phyloP scores from a whole-genome alignment of 2,888 invertebrate species.

The Pseudolycoriella hygida region DNA sequence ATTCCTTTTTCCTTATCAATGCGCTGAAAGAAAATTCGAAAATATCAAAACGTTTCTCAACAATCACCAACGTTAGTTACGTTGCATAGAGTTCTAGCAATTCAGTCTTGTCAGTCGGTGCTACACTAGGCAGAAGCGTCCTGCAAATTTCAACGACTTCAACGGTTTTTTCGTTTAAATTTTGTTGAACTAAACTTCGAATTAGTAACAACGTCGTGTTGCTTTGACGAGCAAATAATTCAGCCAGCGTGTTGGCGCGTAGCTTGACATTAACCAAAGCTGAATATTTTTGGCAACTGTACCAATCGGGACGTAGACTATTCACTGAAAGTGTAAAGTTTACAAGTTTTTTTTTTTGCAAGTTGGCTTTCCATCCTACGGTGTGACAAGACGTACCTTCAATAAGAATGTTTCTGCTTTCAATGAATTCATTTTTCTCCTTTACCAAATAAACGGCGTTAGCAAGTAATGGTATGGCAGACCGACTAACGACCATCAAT shows the following conservation, averaged over 20 bases:
- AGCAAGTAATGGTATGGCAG: slow-evolving; percentile 30
- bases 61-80: no score
- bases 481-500: not conserved
- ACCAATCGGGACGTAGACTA: slow-evolving; percentile 25
- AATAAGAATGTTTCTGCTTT: slow-evolving; percentile 34
- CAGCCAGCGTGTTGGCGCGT: slow-evolving; percentile 33
- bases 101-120: slow-evolving; percentile 1
- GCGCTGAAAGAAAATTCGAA: no score
- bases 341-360: slow-evolving; percentile 2
- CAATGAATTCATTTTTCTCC: slow-evolving; percentile 28
- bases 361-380: not conserved
- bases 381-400: slow-evolving; percentile 17
- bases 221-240: slow-evolving; percentile 16
- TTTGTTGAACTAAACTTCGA: slow-evolving; percentile 22
- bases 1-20: not conserved
- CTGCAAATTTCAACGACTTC: slow-evolving; percentile 29
- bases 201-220: slow-evolving; percentile 14
- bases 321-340: slow-evolving; percentile 19
- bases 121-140: slow-evolving; percentile 17
- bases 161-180: slow-evolving; percentile 34
- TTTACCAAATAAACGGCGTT: slow-evolving; percentile 38
- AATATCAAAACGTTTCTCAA: no score
- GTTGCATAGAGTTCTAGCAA: slow-evolving; percentile 4
- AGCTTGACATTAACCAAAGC: slow-evolving; percentile 31
- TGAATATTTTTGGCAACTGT: slow-evolving; percentile 32